Evolutionary conservation across 2,797 vertebrate species (phyloP).

Genomic region (Neosilurus mollespiculum): DNA sequence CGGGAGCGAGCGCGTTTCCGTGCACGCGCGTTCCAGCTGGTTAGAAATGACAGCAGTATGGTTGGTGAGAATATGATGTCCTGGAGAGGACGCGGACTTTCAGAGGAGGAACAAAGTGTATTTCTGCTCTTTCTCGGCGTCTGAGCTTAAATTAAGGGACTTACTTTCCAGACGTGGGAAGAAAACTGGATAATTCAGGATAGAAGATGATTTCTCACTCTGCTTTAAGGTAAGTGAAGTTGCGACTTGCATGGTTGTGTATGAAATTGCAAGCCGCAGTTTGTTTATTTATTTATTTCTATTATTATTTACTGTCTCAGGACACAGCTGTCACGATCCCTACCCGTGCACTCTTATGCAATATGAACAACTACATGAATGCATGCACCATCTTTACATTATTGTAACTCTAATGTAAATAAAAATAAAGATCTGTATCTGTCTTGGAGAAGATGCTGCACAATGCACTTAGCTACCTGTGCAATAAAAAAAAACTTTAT

Average conservation of each 20-base stretch:
- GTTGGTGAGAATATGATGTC: conserved; percentile 49
- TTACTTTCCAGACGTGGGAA: not conserved
- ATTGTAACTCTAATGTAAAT: not conserved
- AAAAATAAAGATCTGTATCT: too few species aligned
- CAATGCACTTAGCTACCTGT: not conserved
- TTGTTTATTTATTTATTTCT: too few species aligned
- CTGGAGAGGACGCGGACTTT: conserved; percentile 45
- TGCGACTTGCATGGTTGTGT: not conserved
- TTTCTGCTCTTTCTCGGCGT: not conserved
- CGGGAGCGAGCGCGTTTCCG: conserved; percentile 46
- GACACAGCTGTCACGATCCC: not conserved
- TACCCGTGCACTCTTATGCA: conserved; percentile 1
- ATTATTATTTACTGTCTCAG: not conserved
- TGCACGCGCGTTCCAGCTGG: conserved; percentile 51
- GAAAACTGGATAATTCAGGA: not conserved
- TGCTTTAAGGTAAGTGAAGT: conserved; percentile 39
- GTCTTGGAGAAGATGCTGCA: not conserved
- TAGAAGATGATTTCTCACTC: conserved; percentile 15
- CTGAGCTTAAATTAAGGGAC: not conserved
- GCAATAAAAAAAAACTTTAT: not conserved
- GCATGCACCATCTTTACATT: not conserved
- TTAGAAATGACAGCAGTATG: conserved; percentile 43
- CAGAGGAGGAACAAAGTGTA: conserved; percentile 9
- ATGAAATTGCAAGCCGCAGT: not conserved
- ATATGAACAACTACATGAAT: not conserved